Evolutionary conservation across 2,888 invertebrate genomes (phyloP).

Genomic region (Beris chalybata): DNA sequence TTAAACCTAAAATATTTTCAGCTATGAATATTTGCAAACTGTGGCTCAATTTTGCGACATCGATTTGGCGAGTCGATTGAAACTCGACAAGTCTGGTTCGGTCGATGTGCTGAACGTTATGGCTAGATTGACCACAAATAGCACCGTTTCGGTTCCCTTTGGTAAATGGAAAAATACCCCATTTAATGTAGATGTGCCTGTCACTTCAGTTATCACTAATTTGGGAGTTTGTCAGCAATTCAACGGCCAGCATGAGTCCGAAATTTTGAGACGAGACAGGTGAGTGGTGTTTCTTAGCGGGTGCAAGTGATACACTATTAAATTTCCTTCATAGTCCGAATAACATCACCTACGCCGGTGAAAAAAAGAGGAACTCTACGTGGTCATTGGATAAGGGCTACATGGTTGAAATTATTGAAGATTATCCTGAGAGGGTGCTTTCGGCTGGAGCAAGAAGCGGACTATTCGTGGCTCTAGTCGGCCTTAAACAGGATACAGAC

Average conservation of each 20-base stretch:
- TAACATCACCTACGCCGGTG: slow-evolving; percentile 9
- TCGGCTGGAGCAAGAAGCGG: slow-evolving; percentile 51
- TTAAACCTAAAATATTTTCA: no score
- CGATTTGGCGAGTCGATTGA: no score
- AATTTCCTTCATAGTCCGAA: slow-evolving; percentile 41
- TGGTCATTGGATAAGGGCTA: slow-evolving; percentile 46
- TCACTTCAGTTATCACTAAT: no score
- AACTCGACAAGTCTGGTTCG: no score
- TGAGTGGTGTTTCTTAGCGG: background rate
- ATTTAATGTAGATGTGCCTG: no score
- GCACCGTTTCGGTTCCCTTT: no score
- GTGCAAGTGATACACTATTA: no score
- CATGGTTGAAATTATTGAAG: slow-evolving; percentile 32
- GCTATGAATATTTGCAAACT: no score
- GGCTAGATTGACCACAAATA: no score
- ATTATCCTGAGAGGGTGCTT: slow-evolving; percentile 43
- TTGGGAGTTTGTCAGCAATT: slow-evolving; percentile 2
- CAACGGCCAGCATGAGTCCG: background rate
- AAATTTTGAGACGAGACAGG: background rate
- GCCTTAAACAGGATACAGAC: slow-evolving; percentile 57
- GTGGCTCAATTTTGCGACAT: no score
- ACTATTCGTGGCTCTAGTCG: slow-evolving; percentile 57
- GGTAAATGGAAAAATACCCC: no score
- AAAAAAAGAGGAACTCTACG: slow-evolving; percentile 18
- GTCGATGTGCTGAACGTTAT: no score